phyloP scores from a whole-genome alignment of 2,888 invertebrate species.

The Chrysodeixis includens region DNA sequence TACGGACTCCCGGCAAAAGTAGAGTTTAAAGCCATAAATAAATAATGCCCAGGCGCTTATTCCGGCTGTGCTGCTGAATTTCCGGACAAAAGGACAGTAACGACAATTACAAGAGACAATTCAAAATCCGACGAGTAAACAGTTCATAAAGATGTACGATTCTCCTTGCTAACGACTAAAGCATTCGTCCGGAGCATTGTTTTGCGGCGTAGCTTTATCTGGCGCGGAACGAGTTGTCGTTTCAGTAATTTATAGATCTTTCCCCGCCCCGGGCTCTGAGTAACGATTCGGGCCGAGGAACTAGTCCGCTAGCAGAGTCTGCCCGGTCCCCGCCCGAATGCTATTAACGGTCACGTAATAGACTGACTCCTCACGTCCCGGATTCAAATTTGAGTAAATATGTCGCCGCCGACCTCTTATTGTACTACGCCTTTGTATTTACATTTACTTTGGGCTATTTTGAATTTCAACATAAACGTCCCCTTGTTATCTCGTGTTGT shows the following conservation, averaged over 20 bases:
- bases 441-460: conserved; percentile 75
- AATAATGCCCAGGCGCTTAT: conserved; percentile 51
- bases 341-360: conserved; percentile 86
- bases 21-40: conserved; percentile 58
- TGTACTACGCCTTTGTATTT: conserved; percentile 75
- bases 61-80: conserved; percentile 48
- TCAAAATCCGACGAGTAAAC: conserved; percentile 76
- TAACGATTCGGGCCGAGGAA: conserved; percentile 77
- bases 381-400: conserved; percentile 85
- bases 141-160: conserved; percentile 84
- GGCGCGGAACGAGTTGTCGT: conserved; percentile 87
- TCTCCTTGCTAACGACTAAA: conserved; percentile 80
- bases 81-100: conserved; percentile 66
- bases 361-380: conserved; percentile 81
- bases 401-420: conserved; percentile 76
- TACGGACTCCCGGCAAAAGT: conserved; percentile 55
- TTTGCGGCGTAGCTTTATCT: conserved; percentile 87
- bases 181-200: conserved; percentile 85
- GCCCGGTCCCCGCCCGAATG: conserved; percentile 70
- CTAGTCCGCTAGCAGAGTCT: conserved; percentile 67
- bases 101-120: conserved; percentile 70
- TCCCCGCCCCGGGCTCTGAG: conserved; percentile 82
- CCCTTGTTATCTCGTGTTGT: conserved; percentile 71
- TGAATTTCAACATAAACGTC: conserved; percentile 69
- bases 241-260: conserved; percentile 87